A percentile compares a stretch with the other conserved stretches of the same genome.
Evolutionary conservation across 2,888 invertebrate genomes (phyloP).

Genomic region (Labia minor): DNA sequence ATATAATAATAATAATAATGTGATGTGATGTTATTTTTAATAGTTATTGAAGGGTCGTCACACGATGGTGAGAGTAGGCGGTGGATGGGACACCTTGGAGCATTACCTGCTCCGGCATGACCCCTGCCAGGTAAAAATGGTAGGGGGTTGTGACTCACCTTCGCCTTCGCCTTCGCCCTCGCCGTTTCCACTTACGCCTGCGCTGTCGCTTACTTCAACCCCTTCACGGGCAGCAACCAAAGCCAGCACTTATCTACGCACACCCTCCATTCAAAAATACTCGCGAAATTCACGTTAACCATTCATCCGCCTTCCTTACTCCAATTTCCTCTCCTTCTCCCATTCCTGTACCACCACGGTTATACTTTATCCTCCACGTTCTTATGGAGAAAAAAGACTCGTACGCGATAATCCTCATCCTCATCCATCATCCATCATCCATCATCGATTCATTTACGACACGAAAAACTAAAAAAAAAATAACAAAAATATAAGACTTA

Average conservation of each 20-base stretch:
- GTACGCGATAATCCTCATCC: too few relatives aligned
- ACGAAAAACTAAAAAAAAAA: too few relatives aligned
- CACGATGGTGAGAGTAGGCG: conserved; percentile 92
- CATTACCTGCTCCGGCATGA: conserved; percentile 82
- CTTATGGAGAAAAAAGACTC: too few relatives aligned
- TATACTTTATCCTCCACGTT: too few relatives aligned
- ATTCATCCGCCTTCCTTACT: background rate
- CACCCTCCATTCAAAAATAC: background rate
- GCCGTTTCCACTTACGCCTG: background rate
- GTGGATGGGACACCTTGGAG: conserved; percentile 88
- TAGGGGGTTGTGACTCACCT: conserved; percentile 30
- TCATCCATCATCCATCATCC: background rate
- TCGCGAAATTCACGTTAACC: background rate
- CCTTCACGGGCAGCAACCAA: background rate
- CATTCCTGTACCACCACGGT: too few relatives aligned
- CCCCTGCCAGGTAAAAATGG: conserved; percentile 55
- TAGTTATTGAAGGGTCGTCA: conserved; percentile 82
- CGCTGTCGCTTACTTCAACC: background rate
- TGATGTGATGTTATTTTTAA: too few relatives aligned
- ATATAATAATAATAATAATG: too few relatives aligned
- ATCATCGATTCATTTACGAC: too few relatives aligned
- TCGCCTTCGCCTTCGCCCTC: background rate
- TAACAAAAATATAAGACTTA: too few relatives aligned
- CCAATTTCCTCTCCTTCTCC: too few relatives aligned
- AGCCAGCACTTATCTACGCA: background rate